A percentile compares a stretch with the other conserved stretches of the same genome.
Evolutionary conservation across 2,113 vertebrate species (phyloP).

Genomic region (Podarcis muralis): DNA sequence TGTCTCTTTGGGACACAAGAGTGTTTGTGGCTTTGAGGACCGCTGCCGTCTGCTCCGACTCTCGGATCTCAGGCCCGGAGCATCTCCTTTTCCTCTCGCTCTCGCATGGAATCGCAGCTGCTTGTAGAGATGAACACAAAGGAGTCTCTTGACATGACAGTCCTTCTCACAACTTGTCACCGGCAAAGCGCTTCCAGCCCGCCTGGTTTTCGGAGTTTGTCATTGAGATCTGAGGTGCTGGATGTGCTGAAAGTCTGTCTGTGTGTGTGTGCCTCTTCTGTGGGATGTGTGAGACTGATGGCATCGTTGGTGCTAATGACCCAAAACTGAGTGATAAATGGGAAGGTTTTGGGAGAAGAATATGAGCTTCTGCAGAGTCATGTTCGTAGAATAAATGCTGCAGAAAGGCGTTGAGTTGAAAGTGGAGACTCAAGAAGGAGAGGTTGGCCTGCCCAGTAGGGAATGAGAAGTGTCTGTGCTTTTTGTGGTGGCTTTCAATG

Average conservation of each 20-base stretch:
- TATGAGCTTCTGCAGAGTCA: neutral
- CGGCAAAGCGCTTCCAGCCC: neutral
- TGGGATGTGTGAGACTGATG: neutral
- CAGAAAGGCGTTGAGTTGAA: neutral
- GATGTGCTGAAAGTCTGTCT: neutral
- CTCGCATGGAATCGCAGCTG: neutral
- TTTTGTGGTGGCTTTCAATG: neutral
- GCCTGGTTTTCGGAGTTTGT: neutral
- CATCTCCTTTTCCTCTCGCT: no score
- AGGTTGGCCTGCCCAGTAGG: neutral
- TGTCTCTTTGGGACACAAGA: neutral
- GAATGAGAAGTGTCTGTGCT: no score
- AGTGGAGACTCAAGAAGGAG: neutral
- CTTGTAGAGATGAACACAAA: neutral
- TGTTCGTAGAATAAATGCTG: neutral
- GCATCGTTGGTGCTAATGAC: neutral
- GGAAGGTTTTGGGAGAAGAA: neutral
- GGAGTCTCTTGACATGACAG: neutral
- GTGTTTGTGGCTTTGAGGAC: neutral
- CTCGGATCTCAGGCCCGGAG: neutral
- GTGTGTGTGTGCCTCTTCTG: neutral
- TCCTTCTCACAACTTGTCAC: neutral
- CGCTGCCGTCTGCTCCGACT: neutral
- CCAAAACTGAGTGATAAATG: neutral
- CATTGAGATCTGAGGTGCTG: neutral